Conservation (phyloP, 2,113 vertebrate species). For the Pogonocichla stellata region DNA sequence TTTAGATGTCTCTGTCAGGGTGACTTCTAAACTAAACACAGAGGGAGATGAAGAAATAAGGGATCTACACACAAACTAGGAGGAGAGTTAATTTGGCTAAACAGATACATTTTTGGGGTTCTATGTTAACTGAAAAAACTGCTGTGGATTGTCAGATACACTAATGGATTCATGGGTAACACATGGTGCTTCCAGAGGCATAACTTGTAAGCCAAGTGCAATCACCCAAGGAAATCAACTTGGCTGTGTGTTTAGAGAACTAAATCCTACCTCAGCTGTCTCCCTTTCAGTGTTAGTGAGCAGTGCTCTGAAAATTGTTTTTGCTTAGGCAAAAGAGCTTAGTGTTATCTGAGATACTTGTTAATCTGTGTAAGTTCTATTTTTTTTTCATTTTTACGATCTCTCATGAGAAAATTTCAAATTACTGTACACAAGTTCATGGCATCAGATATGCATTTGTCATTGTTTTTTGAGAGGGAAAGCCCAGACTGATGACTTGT, state of each 20-base stretch:
- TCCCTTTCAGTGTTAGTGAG: neutral
- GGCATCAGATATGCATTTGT: neutral
- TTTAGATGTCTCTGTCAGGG: neutral
- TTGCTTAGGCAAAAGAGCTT: neutral
- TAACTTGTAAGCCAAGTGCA: neutral
- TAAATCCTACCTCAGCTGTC: neutral
- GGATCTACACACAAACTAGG: neutral
- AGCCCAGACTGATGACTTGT: neutral
- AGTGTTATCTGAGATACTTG: neutral
- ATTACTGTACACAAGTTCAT: neutral
- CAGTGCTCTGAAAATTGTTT: neutral
- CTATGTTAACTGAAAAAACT: neutral
- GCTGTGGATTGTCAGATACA: no score
- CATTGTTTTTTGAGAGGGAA: neutral
- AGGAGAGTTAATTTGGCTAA: neutral
- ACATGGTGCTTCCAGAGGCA: neutral
- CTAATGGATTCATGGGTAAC: neutral
- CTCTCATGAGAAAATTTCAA: neutral
- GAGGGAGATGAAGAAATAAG: neutral
- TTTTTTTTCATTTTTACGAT: neutral
- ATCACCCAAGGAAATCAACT: neutral
- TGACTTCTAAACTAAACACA: neutral
- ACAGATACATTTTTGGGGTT: neutral
- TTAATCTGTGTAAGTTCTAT: neutral
- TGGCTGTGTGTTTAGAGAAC: neutral